These are phyloP conservation scores for Oreochromis aureus DNA, from an alignment of 2,113 vertebrate species.

Conservation along the genomic window DNA sequence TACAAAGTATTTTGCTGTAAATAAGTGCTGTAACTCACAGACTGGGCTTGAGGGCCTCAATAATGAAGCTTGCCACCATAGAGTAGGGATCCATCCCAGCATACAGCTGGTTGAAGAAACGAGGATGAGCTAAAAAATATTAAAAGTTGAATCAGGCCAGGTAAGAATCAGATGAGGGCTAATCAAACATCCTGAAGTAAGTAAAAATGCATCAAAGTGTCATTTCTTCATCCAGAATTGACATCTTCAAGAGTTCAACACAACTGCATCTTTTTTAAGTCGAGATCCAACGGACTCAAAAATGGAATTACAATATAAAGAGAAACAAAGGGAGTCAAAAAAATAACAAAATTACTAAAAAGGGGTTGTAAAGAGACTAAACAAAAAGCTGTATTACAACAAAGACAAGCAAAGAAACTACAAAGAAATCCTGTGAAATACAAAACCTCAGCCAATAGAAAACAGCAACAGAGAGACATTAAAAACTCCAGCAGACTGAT, in stretches of 20 bases:
- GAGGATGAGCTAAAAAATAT: slow-evolving; percentile 74
- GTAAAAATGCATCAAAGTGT: background rate
- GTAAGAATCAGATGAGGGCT: background rate
- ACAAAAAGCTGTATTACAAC: background rate
- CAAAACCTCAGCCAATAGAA: background rate
- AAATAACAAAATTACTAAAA: background rate
- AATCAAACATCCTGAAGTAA: background rate
- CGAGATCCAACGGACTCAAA: background rate
- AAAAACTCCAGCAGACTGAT: background rate
- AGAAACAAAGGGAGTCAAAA: background rate
- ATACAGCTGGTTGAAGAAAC: slow-evolving; percentile 86
- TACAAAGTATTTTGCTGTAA: background rate
- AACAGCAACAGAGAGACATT: background rate
- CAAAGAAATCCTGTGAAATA: background rate
- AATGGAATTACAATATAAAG: background rate
- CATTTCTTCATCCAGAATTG: background rate
- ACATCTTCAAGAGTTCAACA: background rate
- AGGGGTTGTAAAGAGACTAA: background rate
- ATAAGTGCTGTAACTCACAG: slow-evolving; percentile 71
- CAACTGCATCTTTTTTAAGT: background rate
- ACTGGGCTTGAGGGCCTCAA: slow-evolving; percentile 81
- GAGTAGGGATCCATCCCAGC: slow-evolving; percentile 83
- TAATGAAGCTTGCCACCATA: slow-evolving; percentile 79
- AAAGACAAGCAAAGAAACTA: background rate
- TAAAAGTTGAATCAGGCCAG: background rate